Evolutionary conservation across 2,113 vertebrate species (phyloP).

Genomic region (Petroica traversi): DNA sequence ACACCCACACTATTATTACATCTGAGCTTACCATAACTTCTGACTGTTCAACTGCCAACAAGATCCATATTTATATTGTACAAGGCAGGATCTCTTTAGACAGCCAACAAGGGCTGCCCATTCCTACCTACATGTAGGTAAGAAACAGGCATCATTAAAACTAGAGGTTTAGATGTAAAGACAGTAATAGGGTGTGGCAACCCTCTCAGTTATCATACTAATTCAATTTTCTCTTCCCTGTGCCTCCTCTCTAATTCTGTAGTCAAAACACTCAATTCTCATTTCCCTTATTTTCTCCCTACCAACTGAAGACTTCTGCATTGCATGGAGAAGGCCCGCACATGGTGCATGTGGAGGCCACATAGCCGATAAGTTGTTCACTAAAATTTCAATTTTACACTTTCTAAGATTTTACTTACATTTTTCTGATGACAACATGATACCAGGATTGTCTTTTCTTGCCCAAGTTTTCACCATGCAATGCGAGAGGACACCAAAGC

Average conservation of each 20-base stretch:
- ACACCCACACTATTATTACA: not conserved
- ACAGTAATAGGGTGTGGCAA: not conserved
- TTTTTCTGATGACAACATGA: not conserved
- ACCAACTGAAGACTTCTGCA: rapidly evolving
- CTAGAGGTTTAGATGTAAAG: not conserved
- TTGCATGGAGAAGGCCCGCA: rapidly evolving
- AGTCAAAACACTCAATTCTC: not conserved
- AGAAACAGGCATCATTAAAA: not conserved
- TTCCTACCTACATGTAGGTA: not conserved
- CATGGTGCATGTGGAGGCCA: not conserved
- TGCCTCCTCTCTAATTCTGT: not conserved
- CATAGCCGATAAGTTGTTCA: not conserved
- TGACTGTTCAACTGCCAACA: not conserved
- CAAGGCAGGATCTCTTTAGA: not conserved
- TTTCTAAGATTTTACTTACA: not conserved
- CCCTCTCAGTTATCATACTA: not conserved
- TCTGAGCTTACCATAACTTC: not conserved
- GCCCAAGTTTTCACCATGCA: not conserved
- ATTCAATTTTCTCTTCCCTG: not conserved
- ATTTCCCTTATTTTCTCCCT: not conserved
- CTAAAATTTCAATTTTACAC: not conserved
- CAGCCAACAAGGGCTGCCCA: not conserved
- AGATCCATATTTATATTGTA: not conserved
- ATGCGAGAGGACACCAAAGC: not conserved
- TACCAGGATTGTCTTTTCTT: not conserved